These are phyloP conservation scores for Chionis minor DNA, from an alignment of 2,113 vertebrate species.

Conservation along the genomic window DNA sequence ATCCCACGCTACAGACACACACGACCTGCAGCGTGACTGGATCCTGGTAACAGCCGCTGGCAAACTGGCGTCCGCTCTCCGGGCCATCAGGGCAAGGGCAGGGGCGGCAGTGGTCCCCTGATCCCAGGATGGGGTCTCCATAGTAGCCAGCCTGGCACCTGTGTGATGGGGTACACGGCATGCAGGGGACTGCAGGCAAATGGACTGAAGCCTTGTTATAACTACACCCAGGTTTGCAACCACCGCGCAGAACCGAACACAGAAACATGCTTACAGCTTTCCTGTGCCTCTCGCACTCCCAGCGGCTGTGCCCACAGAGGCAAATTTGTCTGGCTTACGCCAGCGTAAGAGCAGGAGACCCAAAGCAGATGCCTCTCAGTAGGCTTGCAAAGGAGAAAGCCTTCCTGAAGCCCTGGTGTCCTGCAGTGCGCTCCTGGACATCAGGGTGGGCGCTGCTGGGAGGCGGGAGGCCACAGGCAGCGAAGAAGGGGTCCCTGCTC, in stretches of 20 bases:
- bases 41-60: slow-evolving; percentile 86
- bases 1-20: slow-evolving; percentile 87
- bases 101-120: slow-evolving; percentile 92
- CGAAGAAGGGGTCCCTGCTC: neutral
- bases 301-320: neutral
- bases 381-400: neutral
- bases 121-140: slow-evolving; percentile 88
- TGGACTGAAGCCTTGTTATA: neutral
- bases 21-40: slow-evolving; percentile 78
- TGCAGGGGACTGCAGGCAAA: neutral
- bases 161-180: neutral
- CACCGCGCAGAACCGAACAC: neutral
- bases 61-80: slow-evolving; percentile 85
- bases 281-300: neutral
- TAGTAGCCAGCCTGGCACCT: slow-evolving; percentile 93
- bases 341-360: neutral
- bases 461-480: neutral
- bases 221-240: neutral
- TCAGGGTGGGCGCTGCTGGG: neutral
- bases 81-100: slow-evolving; percentile 94
- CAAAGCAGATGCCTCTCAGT: neutral
- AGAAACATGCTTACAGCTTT: neutral
- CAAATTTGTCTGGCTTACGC: neutral
- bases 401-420: neutral
- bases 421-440: fast-evolving